Conservation (phyloP, 2,113 vertebrate species). For the Gobius niger region DNA sequence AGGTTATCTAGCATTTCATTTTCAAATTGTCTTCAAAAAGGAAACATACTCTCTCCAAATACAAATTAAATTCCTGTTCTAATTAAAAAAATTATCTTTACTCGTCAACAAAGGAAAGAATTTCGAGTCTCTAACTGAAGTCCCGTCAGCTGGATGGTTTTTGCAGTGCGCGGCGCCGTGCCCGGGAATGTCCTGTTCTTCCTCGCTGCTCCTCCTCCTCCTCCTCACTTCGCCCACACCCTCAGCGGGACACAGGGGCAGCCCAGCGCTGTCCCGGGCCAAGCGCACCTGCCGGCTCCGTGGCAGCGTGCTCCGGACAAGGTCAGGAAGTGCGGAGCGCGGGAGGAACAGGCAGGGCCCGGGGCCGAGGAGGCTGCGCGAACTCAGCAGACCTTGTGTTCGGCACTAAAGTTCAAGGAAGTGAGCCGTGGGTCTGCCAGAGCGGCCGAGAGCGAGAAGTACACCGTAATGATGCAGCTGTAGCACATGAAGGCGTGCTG, state of each 20-base stretch:
- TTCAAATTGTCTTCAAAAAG: no score
- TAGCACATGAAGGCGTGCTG: not conserved
- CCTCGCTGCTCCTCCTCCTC: conserved; percentile 23
- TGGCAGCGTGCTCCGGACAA: conserved; percentile 51
- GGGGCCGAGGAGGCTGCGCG: conserved; percentile 43
- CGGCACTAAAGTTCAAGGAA: conserved; percentile 16
- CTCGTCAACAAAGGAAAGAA: no score
- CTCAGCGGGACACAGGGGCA: conserved; percentile 47
- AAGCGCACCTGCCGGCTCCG: conserved; percentile 50
- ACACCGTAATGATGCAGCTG: not conserved
- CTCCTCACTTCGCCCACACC: conserved; percentile 62
- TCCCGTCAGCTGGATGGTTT: not conserved
- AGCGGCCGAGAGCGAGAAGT: not conserved
- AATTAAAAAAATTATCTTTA: no score
- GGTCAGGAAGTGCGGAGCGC: conserved; percentile 49
- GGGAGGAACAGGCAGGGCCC: conserved; percentile 19
- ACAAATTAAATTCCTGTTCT: no score
- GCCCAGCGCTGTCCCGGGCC: conserved; percentile 48
- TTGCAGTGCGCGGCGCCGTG: conserved; percentile 33
- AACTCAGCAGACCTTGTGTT: conserved; percentile 50
- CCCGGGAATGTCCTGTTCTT: conserved; percentile 67
- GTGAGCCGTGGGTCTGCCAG: not conserved
- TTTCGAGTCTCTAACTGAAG: no score
- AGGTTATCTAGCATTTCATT: no score
- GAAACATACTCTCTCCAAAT: no score